Evolutionary conservation across 35 echinoderm and acorn worm species (phyloP).

Genomic region (Holothuria glaberrima): DNA sequence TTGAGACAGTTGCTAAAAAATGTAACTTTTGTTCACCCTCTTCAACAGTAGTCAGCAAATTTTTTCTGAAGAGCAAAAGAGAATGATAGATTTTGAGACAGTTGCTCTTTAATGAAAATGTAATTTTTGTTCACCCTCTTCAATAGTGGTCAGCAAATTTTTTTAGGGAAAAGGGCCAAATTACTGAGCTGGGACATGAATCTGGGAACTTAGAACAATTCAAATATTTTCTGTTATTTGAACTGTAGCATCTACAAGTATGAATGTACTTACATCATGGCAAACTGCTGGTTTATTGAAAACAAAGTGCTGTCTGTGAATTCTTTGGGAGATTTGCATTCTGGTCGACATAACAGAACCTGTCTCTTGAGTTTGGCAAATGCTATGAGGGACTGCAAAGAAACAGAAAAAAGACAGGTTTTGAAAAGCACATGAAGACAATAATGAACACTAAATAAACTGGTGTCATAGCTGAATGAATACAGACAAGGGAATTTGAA

Average conservation of each 20-base stretch:
- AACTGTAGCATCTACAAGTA: not conserved
- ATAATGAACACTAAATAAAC: too few species aligned
- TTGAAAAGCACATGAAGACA: too few species aligned
- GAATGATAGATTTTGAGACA: too few species aligned
- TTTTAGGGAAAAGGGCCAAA: too few species aligned
- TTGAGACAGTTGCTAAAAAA: too few species aligned
- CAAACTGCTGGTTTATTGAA: constrained; percentile 96
- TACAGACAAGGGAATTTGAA: too few species aligned
- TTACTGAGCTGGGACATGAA: too few species aligned
- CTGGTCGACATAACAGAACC: constrained; percentile 77
- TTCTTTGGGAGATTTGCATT: constrained; percentile 95
- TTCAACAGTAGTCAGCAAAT: too few species aligned
- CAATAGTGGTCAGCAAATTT: too few species aligned
- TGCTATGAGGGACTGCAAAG: constrained; percentile 83
- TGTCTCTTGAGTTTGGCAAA: constrained; percentile 98
- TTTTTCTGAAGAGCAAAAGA: constrained; percentile 78
- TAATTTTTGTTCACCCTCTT: constrained; percentile 95
- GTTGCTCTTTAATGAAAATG: too few species aligned
- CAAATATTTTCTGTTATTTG: not conserved
- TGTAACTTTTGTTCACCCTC: constrained; percentile 95
- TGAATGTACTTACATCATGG: constrained; percentile 84
- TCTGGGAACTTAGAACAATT: not conserved
- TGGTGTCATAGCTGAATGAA: too few species aligned
- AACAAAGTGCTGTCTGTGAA: constrained; percentile 89
- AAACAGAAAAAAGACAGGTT: not conserved